phyloP scores from a whole-genome alignment of 1,140 invertebrate species.

The Drosophila mayri region DNA sequence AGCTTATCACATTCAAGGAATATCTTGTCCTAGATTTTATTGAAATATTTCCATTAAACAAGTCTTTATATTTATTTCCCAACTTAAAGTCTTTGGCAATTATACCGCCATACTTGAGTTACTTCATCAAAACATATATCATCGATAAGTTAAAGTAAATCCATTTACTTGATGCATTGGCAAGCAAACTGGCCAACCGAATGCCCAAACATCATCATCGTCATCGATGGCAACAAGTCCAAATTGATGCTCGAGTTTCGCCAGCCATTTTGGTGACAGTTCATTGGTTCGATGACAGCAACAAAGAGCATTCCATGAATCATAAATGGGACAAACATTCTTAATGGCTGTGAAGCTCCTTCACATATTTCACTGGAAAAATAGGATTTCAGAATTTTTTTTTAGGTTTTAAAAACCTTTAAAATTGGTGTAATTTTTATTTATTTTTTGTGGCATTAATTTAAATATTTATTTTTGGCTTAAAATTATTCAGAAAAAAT shows the following conservation, averaged over 20 bases:
- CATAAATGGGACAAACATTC: slow-evolving; percentile 46
- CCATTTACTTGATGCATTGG: slow-evolving; percentile 35
- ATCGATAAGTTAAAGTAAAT: slow-evolving; percentile 16
- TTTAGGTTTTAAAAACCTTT: not conserved
- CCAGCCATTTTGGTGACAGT: slow-evolving; percentile 40
- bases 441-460: fast-evolving
- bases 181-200: slow-evolving; percentile 11
- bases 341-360: slow-evolving; percentile 19
- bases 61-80: not conserved
- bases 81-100: not conserved
- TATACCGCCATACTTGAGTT: not conserved
- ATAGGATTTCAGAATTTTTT: not conserved
- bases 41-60: not conserved
- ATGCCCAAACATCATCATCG: slow-evolving; percentile 15
- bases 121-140: not conserved
- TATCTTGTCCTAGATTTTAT: too few species aligned
- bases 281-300: slow-evolving; percentile 41
- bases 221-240: slow-evolving; percentile 41
- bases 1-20: not conserved
- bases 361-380: slow-evolving; percentile 22
- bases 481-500: too few species aligned
- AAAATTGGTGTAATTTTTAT: not conserved
- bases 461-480: not conserved
- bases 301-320: slow-evolving; percentile 53
- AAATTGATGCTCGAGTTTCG: slow-evolving; percentile 36